Evolutionary conservation across 2,797 vertebrate genomes (phyloP).

Genomic region (Acomys russatus): DNA sequence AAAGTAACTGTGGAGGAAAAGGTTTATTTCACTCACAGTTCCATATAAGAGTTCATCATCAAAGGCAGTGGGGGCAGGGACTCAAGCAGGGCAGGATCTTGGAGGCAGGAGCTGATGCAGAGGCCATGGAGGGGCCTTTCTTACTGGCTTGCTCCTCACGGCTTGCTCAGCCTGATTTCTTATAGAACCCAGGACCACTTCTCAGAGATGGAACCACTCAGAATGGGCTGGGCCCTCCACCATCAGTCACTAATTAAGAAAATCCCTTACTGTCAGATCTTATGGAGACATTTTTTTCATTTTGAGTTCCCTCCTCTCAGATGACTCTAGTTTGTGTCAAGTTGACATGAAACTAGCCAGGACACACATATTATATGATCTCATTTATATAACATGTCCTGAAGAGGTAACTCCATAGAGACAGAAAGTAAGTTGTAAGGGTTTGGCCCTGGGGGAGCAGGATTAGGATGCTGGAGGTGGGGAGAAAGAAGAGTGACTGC

Average conservation of each 20-base stretch:
- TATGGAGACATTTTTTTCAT: neutral
- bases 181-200: neutral
- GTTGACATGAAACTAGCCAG: neutral
- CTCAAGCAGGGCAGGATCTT: neutral
- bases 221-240: neutral
- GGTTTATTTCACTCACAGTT: neutral
- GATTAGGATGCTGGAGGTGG: neutral
- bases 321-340: neutral
- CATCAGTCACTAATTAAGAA: neutral
- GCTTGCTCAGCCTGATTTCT: neutral
- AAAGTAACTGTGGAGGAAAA: neutral
- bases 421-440: neutral
- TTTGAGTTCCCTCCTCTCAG: neutral
- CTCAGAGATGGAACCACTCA: neutral
- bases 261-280: neutral
- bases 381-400: neutral
- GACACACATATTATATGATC: neutral
- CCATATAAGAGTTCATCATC: neutral
- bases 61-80: neutral
- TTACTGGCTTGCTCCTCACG: neutral
- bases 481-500: neutral
- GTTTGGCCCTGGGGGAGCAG: neutral
- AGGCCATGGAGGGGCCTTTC: neutral
- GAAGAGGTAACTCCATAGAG: conserved; percentile 1
- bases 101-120: neutral